These are phyloP conservation scores for Melieria omissa DNA, from an alignment of 2,888 invertebrate genomes.

Conservation along the genomic window DNA sequence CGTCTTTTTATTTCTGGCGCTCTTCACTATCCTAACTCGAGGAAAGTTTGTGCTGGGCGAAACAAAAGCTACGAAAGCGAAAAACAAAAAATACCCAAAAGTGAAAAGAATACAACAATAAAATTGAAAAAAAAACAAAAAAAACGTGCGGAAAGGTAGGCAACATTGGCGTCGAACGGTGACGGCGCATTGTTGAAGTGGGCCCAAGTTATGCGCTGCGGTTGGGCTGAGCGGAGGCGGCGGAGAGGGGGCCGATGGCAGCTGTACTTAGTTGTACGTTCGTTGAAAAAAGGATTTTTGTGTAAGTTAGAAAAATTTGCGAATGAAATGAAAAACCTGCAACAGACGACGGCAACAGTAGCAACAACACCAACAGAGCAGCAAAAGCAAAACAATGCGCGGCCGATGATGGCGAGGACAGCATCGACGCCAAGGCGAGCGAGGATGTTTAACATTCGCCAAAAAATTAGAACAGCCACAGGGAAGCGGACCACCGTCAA, in stretches of 20 bases:
- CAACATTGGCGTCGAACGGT: too few species aligned
- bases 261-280: slow-evolving; percentile 23
- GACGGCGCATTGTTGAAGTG: too few species aligned
- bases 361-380: slow-evolving; percentile 31
- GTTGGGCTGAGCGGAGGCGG: not conserved
- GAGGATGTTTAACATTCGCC: too few species aligned
- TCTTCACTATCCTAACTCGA: slow-evolving; percentile 23
- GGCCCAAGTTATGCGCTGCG: not conserved
- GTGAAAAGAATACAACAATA: slow-evolving; percentile 4
- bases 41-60: not conserved
- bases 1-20: not conserved
- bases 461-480: too few species aligned
- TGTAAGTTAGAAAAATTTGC: slow-evolving; percentile 38
- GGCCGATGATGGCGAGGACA: too few species aligned
- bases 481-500: too few species aligned
- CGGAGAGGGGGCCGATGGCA: not conserved
- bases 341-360: slow-evolving; percentile 26
- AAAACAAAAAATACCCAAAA: not conserved
- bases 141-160: not conserved
- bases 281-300: slow-evolving; percentile 30
- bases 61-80: not conserved
- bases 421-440: too few species aligned
- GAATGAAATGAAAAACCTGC: slow-evolving; percentile 33
- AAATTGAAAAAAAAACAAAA: slow-evolving; percentile 14
- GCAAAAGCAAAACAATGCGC: slow-evolving; percentile 5